phyloP scores from a whole-genome alignment of 2,888 invertebrate genomes.

The Oscheius sp. region DNA sequence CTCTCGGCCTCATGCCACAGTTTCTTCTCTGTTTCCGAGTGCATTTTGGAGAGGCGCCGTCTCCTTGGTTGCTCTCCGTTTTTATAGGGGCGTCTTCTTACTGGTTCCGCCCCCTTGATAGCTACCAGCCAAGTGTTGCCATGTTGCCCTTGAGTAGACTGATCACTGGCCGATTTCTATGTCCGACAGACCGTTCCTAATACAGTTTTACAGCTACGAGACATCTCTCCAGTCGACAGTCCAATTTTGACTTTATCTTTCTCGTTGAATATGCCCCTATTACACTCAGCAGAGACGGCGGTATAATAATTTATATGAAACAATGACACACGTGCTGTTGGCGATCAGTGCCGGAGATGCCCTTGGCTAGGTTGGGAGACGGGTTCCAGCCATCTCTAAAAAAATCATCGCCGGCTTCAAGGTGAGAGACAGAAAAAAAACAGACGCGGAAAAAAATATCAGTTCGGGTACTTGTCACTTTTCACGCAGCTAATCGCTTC shows the following conservation, averaged over 20 bases:
- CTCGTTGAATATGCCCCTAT: background rate
- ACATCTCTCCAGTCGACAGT: too few species aligned
- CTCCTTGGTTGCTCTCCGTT: too few species aligned
- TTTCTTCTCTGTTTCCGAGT: constrained; percentile 58
- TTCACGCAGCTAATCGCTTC: background rate
- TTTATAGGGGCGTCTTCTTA: too few species aligned
- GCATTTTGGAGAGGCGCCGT: constrained; percentile 18
- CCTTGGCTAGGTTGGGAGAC: constrained; percentile 18
- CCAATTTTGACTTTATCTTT: background rate
- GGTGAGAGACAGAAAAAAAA: constrained; percentile 23
- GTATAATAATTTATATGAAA: too few species aligned
- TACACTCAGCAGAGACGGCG: too few species aligned
- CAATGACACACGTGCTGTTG: constrained; percentile 14
- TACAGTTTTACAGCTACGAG: too few species aligned
- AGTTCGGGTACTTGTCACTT: constrained; percentile 1
- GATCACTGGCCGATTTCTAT: too few species aligned
- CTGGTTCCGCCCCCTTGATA: too few species aligned
- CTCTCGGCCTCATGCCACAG: constrained; percentile 61
- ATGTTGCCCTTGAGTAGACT: too few species aligned
- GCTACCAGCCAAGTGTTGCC: too few species aligned
- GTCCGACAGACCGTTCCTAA: too few species aligned
- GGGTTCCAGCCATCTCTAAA: constrained; percentile 18
- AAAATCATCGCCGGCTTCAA: constrained; percentile 12
- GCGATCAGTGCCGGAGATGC: constrained; percentile 20
- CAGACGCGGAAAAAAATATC: constrained; percentile 21